These are phyloP conservation scores for Andinoacara biseriatus DNA, from an alignment of 2,113 vertebrate species.

Conservation along the genomic window DNA sequence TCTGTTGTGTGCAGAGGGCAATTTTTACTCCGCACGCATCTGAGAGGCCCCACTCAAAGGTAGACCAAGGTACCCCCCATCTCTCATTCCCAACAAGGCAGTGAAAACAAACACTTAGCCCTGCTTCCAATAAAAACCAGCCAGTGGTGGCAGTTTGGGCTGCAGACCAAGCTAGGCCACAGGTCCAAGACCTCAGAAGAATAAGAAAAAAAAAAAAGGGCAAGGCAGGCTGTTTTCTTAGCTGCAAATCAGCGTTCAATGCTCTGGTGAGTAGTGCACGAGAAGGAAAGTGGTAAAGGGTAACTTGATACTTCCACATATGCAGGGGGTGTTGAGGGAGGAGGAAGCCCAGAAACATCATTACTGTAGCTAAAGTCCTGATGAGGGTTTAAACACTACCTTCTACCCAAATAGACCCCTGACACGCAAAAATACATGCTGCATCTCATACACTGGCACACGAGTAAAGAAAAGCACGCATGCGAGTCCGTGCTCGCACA, in stretches of 20 bases:
- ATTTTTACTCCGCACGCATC: conserved; percentile 75
- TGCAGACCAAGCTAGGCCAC: conserved; percentile 66
- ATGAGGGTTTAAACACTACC: conserved; percentile 80
- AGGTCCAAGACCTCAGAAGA: conserved; percentile 64
- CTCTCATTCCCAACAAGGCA: conserved; percentile 70
- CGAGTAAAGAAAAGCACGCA: neutral
- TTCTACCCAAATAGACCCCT: conserved; percentile 75
- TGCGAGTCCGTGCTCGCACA: neutral
- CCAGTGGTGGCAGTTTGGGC: conserved; percentile 68
- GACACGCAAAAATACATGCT: conserved; percentile 30
- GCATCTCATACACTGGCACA: conserved; percentile 17
- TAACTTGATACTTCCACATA: conserved; percentile 79
- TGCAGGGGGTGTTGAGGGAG: conserved; percentile 68
- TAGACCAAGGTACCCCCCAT: conserved; percentile 72
- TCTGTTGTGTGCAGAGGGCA: conserved; percentile 74
- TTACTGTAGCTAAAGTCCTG: conserved; percentile 68
- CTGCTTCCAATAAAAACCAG: conserved; percentile 78
- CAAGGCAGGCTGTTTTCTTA: conserved; percentile 72
- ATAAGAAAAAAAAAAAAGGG: neutral
- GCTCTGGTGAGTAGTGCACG: conserved; percentile 60
- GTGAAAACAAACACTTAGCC: conserved; percentile 76
- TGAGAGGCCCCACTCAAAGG: conserved; percentile 70
- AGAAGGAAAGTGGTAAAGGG: conserved; percentile 65
- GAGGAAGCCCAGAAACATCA: conserved; percentile 67
- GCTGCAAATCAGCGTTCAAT: conserved; percentile 66